Conservation (phyloP, 2,797 vertebrate species). For the Heterohyrax brucei region DNA sequence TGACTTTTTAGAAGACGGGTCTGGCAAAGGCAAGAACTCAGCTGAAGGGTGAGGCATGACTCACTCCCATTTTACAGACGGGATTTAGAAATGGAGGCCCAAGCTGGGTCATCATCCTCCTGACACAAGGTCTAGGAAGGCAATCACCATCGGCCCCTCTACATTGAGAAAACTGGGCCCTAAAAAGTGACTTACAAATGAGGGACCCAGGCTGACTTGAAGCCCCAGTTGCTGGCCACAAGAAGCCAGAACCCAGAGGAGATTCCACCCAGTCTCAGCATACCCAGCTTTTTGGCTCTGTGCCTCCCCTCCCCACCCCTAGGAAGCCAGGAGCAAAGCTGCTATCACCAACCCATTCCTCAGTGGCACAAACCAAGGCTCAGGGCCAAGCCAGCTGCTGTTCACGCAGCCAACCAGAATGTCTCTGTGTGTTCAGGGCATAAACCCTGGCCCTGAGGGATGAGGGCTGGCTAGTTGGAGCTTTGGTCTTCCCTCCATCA, state of each 20-base stretch:
- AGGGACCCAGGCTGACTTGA: not conserved
- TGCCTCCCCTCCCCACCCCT: not conserved
- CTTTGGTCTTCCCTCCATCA: slow-evolving; percentile 23
- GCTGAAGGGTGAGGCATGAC: not conserved
- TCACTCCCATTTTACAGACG: not conserved
- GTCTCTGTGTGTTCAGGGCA: slow-evolving; percentile 40
- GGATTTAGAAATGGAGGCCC: not conserved
- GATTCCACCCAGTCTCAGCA: not conserved
- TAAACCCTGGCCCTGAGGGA: slow-evolving; percentile 22
- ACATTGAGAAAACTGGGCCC: not conserved
- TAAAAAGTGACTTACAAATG: not conserved
- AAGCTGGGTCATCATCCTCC: not conserved
- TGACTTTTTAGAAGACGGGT: not conserved
- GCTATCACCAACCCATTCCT: slow-evolving; percentile 37
- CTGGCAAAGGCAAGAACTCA: not conserved
- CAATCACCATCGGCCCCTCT: not conserved
- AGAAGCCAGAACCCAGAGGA: not conserved
- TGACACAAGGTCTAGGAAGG: not conserved
- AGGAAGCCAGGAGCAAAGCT: not conserved
- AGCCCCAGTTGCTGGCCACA: not conserved
- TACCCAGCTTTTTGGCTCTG: not conserved
- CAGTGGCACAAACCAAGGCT: not conserved
- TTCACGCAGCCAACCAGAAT: not conserved
- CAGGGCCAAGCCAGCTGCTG: slow-evolving; percentile 7
- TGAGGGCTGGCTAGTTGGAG: not conserved